These are phyloP conservation scores for Paracyprichromis sp. DNA, from an alignment of 2,113 vertebrate genomes.

Conservation along the genomic window DNA sequence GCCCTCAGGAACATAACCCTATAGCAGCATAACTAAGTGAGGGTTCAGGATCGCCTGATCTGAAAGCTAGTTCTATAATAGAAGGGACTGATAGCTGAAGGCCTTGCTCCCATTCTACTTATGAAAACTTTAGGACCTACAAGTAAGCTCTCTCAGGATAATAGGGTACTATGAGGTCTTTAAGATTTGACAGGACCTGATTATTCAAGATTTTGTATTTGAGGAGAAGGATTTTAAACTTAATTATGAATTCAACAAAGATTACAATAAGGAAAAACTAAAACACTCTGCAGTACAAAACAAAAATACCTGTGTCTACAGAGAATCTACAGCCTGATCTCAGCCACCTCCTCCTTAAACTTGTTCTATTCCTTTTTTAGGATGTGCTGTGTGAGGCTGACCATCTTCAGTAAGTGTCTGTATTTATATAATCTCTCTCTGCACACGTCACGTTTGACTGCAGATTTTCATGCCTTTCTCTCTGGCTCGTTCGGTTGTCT, in stretches of 20 bases:
- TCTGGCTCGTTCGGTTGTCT: not conserved
- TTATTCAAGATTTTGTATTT: not conserved
- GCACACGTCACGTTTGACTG: not conserved
- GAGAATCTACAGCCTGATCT: not conserved
- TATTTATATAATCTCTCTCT: not conserved
- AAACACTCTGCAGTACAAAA: not conserved
- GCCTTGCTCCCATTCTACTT: not conserved
- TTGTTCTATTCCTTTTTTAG: slow-evolving; percentile 31
- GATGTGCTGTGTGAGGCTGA: slow-evolving; percentile 36
- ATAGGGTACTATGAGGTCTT: not conserved
- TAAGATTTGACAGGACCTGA: not conserved
- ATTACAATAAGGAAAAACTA: not conserved
- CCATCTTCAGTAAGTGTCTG: slow-evolving; percentile 62
- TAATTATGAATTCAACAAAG: not conserved
- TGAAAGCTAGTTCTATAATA: not conserved
- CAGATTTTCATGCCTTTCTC: not conserved
- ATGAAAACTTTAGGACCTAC: not conserved
- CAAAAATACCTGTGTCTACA: not conserved
- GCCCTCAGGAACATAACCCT: not conserved
- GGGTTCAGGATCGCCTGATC: not conserved
- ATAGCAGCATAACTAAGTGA: not conserved
- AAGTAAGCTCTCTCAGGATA: not conserved
- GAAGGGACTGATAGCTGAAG: not conserved
- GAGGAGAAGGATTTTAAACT: not conserved
- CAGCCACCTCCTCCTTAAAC: not conserved